These are phyloP conservation scores for Drosophila jambulina DNA, from an alignment of 1,140 invertebrate genomes.

Conservation along the genomic window DNA sequence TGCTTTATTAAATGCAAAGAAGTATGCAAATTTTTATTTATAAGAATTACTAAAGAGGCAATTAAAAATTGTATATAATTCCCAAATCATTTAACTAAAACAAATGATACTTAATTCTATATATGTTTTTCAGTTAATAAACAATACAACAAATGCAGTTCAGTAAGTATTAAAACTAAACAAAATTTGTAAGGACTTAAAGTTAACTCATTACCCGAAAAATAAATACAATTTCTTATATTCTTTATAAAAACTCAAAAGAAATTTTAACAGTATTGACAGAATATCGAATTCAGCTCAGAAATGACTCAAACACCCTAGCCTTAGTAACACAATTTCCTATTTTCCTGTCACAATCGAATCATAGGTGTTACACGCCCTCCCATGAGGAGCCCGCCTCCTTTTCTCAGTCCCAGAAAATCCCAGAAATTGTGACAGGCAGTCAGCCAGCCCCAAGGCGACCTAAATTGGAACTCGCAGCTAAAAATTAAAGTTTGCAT, in stretches of 20 bases:
- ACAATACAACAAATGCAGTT: no score
- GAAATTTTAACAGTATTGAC: background rate
- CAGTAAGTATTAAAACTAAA: no score
- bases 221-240: no score
- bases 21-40: no score
- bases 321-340: slow-evolving; percentile 7
- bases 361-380: slow-evolving; percentile 33
- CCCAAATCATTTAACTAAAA: no score
- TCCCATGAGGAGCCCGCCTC: slow-evolving; percentile 13
- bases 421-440: slow-evolving; percentile 53
- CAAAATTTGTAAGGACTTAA: no score
- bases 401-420: slow-evolving; percentile 40
- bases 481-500: slow-evolving; percentile 68
- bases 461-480: slow-evolving; percentile 70
- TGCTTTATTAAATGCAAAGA: background rate
- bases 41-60: no score
- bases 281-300: background rate
- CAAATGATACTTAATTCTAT: no score
- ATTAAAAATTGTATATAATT: no score
- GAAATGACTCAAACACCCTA: slow-evolving; percentile 6
- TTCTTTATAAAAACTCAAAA: no score
- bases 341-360: slow-evolving; percentile 31
- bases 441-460: slow-evolving; percentile 56
- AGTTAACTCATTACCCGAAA: no score
- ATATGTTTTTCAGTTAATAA: no score